Evolutionary conservation across 2,797 vertebrate species (phyloP), one percentile per base, ranked within the genome.

Genomic region (Capromys pilorides): DNA sequence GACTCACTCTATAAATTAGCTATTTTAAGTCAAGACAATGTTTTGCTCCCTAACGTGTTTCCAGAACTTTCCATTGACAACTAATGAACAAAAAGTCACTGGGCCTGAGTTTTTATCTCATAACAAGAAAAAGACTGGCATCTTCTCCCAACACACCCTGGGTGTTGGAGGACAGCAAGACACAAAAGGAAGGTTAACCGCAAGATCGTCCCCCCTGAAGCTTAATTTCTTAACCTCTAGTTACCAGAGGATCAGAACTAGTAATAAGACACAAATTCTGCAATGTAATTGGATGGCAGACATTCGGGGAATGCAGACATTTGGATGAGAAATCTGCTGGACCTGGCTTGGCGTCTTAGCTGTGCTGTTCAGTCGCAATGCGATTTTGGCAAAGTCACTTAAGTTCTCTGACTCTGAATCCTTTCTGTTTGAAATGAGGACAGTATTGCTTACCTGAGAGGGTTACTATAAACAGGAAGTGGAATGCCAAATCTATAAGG

Each of bases 41-140:
- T 78, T 91, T 88, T 82, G 87, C 36, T 45, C 33, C 64, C 57
- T 45, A 89, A 79, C 61, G n/a, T 67, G n/a, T 79, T 91, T 64
- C 22, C 59, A 84, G 51, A 95, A 71, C 36, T 49, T 94, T 78
- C 36, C 86, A 59, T 51, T 41, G 36, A 39, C 61, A 78, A 61
- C 45, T 45, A 45, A 66, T 59, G 49, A 82, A 80, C 28, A 80
- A 57, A 88, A 81, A 77, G 66, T 78, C 80, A 82, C 4, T 19
- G 24, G 41, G 39, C 61, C 91, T 91, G 85, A 78, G 75, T 45
- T 86, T 69, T 83, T 79, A 71, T 13, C 66, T 59, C 6, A 51
- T 39, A 87, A 14, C 18, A n/a, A 59, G 66, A 21, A 33, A 84
- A 87, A 77, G 21, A 85, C 21, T 8, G 8, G 3, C 9, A 5